phyloP scores from a whole-genome alignment of 2,888 invertebrate species.

The Apocheima hispidaria region DNA sequence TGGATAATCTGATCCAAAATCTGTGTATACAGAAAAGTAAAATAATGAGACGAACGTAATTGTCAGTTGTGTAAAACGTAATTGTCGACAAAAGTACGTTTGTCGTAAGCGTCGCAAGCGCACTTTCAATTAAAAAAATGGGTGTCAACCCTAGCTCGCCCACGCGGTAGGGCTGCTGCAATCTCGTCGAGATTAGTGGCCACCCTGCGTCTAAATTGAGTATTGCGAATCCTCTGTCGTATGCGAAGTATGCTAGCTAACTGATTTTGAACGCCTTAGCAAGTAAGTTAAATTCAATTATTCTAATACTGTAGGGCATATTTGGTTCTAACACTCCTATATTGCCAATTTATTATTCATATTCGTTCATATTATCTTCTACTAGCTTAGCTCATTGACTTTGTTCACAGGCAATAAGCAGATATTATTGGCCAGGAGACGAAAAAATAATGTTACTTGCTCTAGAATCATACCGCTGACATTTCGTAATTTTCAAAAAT shows the following conservation, averaged over 20 bases:
- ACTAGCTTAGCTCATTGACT: no score
- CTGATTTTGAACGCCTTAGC: neutral
- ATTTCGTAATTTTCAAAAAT: neutral
- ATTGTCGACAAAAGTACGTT: no score
- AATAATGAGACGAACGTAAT: no score
- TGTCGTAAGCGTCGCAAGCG: no score
- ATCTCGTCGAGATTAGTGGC: slow-evolving; percentile 45
- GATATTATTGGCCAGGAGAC: neutral
- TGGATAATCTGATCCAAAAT: no score
- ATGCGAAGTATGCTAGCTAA: slow-evolving; percentile 5
- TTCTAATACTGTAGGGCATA: neutral
- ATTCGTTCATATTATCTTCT: no score
- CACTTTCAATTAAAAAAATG: neutral
- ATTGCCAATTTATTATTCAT: no score
- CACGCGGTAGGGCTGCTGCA: slow-evolving; percentile 47
- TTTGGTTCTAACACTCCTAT: no score
- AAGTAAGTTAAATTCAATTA: no score
- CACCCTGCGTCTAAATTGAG: slow-evolving; percentile 43
- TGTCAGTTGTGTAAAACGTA: no score
- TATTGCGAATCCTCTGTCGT: slow-evolving; percentile 40
- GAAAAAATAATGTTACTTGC: neutral
- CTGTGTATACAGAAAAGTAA: no score
- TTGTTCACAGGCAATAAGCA: neutral
- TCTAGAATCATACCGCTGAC: neutral
- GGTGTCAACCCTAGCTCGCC: slow-evolving; percentile 22